Percentiles rank a stretch among this genome's conserved stretches.
These are phyloP conservation scores for Labeo catla DNA, from an alignment of 2,113 vertebrate species.

Conservation along the genomic window DNA sequence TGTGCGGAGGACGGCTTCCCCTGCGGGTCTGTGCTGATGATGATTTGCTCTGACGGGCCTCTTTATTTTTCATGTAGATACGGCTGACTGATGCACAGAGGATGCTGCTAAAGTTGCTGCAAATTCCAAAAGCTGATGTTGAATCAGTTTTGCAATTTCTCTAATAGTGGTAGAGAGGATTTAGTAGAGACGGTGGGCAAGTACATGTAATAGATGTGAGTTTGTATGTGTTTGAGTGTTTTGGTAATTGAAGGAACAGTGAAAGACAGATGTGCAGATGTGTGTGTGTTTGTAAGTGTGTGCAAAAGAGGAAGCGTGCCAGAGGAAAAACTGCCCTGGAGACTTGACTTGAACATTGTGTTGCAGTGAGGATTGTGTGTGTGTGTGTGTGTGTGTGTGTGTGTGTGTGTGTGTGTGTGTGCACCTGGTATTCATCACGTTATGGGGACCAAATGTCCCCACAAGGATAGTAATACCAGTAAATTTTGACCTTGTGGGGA, in stretches of 20 bases:
- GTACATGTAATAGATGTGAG: not conserved
- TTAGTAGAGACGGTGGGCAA: not conserved
- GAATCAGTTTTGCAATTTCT: not conserved
- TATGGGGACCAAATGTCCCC: no score
- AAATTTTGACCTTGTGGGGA: no score
- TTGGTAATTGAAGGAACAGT: not conserved
- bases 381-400: not conserved
- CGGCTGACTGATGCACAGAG: slow-evolving; percentile 46
- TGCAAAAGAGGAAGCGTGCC: not conserved
- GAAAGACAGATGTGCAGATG: not conserved
- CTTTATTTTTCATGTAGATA: slow-evolving; percentile 64
- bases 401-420: no score
- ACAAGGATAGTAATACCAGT: no score
- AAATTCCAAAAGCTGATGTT: not conserved
- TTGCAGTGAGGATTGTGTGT: no score
- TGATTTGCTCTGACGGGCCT: slow-evolving; percentile 63
- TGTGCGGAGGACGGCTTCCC: slow-evolving; percentile 46
- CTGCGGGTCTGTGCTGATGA: slow-evolving; percentile 57
- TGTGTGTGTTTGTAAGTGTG: not conserved
- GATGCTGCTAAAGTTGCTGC: not conserved
- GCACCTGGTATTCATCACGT: no score
- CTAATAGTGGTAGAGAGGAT: not conserved
- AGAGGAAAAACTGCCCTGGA: no score
- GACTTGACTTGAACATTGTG: no score
- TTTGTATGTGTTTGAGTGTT: slow-evolving; percentile 9